Percentiles rank a stretch among this genome's conserved stretches.
phyloP scores from a whole-genome alignment of 2,113 vertebrate genomes.

The Vicugna pacos region DNA sequence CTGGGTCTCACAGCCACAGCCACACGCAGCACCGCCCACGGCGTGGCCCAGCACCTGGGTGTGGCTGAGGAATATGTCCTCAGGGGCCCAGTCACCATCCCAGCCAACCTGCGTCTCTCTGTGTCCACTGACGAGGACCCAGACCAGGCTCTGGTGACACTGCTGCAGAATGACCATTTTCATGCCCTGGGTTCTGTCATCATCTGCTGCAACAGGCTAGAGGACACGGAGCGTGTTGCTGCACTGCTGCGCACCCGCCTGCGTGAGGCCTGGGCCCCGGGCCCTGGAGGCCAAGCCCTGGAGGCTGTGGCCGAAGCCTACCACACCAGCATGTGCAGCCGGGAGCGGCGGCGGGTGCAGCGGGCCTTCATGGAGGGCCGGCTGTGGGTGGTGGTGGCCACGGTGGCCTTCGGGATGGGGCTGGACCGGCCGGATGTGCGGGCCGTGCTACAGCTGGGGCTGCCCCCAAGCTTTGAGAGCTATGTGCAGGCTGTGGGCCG shows the following conservation, averaged over 20 bases:
- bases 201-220: conserved; percentile 93
- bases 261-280: conserved; percentile 79
- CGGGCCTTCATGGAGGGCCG: conserved; percentile 93
- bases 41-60: conserved; percentile 92
- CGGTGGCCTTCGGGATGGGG: conserved; percentile 96
- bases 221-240: conserved; percentile 90
- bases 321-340: conserved; percentile 90
- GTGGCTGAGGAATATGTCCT: conserved; percentile 84
- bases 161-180: conserved; percentile 91
- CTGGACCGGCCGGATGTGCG: conserved; percentile 94
- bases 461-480: conserved; percentile 95
- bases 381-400: conserved; percentile 93
- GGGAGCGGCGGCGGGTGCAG: conserved; percentile 91
- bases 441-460: conserved; percentile 94
- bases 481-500: conserved; percentile 95
- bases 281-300: conserved; percentile 84
- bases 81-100: conserved; percentile 86
- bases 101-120: conserved; percentile 92
- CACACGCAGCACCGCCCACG: conserved; percentile 89
- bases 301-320: conserved; percentile 92
- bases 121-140: conserved; percentile 92
- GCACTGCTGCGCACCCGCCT: conserved; percentile 93
- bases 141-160: conserved; percentile 92
- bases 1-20: conserved; percentile 96
- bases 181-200: conserved; percentile 91